These are phyloP conservation scores for Bradysia coprophila DNA, from an alignment of 1,140 invertebrate species.

Conservation along the genomic window DNA sequence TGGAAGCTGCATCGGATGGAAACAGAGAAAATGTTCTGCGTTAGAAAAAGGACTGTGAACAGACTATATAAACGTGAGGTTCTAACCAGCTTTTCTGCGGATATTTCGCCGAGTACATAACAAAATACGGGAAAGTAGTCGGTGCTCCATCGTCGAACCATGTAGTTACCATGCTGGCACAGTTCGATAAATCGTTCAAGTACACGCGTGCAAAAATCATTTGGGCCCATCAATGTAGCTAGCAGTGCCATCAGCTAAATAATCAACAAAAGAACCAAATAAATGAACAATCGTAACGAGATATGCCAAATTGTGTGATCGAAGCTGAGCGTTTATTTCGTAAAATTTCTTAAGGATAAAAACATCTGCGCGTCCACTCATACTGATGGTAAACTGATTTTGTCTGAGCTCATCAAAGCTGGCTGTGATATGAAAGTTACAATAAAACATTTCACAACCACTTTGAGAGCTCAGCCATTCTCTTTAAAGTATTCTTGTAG, in stretches of 20 bases:
- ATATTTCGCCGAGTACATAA: not conserved
- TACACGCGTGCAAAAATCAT: not conserved
- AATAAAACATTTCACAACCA: slow-evolving; percentile 58
- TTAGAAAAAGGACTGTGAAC: no score
- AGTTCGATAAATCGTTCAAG: slow-evolving; percentile 2
- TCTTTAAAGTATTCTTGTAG: no score
- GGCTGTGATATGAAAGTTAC: slow-evolving; percentile 64
- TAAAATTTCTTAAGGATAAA: no score
- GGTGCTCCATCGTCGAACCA: slow-evolving; percentile 1
- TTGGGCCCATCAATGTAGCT: slow-evolving; percentile 2
- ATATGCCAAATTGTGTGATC: not conserved
- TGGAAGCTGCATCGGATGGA: not conserved
- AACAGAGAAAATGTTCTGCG: not conserved
- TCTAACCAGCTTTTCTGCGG: not conserved
- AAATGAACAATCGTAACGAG: not conserved
- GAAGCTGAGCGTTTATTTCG: no score
- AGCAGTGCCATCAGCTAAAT: slow-evolving; percentile 3
- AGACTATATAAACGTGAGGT: no score
- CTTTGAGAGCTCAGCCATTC: slow-evolving; percentile 35
- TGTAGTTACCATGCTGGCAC: not conserved
- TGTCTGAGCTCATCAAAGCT: slow-evolving; percentile 74
- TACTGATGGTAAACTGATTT: no score
- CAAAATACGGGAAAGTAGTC: slow-evolving; percentile 2
- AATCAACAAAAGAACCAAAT: not conserved
- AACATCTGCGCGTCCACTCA: no score